Evolutionary conservation across 1,140 invertebrate species (phyloP), one percentile per base, ranked within the genome.

Genomic region (Ctenoplectra terminalis): DNA sequence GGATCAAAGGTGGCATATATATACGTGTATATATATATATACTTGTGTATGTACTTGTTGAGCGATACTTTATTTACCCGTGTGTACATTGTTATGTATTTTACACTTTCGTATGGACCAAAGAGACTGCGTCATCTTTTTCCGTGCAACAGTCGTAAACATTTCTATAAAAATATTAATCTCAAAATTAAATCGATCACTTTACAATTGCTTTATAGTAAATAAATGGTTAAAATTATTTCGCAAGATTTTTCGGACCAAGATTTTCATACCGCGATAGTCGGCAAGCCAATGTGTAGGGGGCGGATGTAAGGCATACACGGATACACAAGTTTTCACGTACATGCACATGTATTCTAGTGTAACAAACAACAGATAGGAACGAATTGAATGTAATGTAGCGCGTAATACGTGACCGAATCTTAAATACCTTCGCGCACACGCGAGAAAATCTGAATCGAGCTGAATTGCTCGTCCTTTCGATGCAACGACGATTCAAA

Each of bases 141-240:
- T 9, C 6, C 1, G 20, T 5, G 81, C 85, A 85, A 56, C 60
- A 46, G 50, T 61, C 73, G 86, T 87, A 84, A 87, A 89, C 83
- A 84, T 83, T 69, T n/a, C 11, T 89, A 52, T 87, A 89, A 90
- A 88, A 89, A 90, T 89, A 88, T 79, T 29, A 54, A 80, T 78
- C 75, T 64, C 43, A 56, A 26, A 79, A 71, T 83, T 81, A 75
- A 67, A 66, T 52, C 31, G 52, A 84, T 76, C n/a, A 34, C 43
- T 76, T 76, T 23, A 52, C 69, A 37, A 34, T 54, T 56, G 13
- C 11, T 20, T 52, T 23, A 20, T 26, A 20, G 40, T 48, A 29
- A 67, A 48, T 23, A 0, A 4, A 8, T 31, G 2, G 26, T 26
- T 13, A 29, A 17, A 34, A 52, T 17, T 66, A 23, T 20, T 40